phyloP scores from a whole-genome alignment of 2,797 vertebrate genomes.

The Hyperoplus immaculatus region DNA sequence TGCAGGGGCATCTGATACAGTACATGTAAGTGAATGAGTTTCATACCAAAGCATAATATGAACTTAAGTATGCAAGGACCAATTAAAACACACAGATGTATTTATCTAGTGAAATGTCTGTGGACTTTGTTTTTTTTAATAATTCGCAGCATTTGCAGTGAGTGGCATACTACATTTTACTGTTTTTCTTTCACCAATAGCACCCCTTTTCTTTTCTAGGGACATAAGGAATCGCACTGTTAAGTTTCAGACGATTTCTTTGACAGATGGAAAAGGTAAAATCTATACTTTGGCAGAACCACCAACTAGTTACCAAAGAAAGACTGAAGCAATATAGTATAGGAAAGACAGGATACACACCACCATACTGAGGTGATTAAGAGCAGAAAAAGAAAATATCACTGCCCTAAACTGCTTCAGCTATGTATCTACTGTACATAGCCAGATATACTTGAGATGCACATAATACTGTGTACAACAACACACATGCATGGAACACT shows the following conservation, averaged over 20 bases:
- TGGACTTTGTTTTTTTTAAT: too few species aligned
- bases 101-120: too few species aligned
- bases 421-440: slow-evolving; percentile 6
- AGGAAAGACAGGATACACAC: slow-evolving; percentile 24
- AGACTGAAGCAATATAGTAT: slow-evolving; percentile 37
- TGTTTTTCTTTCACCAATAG: background rate
- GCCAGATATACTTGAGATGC: slow-evolving; percentile 22
- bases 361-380: slow-evolving; percentile 35
- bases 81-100: too few species aligned
- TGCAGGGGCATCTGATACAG: background rate
- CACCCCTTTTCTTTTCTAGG: background rate
- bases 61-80: background rate
- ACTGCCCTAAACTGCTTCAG: slow-evolving; percentile 17
- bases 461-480: slow-evolving; percentile 9
- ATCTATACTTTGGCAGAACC: slow-evolving; percentile 48
- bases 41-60: background rate
- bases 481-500: slow-evolving; percentile 15
- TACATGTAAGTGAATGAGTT: background rate
- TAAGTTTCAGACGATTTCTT: slow-evolving; percentile 39
- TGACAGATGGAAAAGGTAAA: slow-evolving; percentile 38
- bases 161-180: background rate
- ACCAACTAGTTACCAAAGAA: slow-evolving; percentile 43
- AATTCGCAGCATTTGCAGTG: background rate
- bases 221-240: slow-evolving; percentile 7
- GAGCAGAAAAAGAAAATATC: slow-evolving; percentile 13